Conservation (phyloP, 1,140 invertebrate genomes). For the Bombus balteatus region DNA sequence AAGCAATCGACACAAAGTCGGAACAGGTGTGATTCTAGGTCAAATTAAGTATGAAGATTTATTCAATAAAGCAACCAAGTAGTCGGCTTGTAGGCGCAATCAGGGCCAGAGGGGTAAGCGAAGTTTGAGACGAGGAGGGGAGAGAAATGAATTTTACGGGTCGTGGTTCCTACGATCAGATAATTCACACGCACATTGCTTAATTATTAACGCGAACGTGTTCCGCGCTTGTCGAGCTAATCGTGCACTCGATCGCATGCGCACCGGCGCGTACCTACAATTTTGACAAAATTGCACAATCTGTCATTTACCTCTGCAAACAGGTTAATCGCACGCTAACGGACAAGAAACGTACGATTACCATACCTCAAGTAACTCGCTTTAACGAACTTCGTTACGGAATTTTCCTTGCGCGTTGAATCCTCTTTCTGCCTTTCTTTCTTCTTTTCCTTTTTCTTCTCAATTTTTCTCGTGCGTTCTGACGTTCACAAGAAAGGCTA, state of each 20-base stretch:
- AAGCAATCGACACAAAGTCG: not conserved
- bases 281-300: constrained; percentile 49
- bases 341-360: not conserved
- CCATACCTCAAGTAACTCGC: not conserved
- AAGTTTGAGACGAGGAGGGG: not conserved
- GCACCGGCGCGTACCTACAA: constrained; percentile 30
- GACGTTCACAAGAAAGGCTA: not conserved
- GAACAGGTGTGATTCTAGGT: too few relatives aligned
- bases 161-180: constrained; percentile 52
- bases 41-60: not conserved
- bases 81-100: not conserved
- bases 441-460: not conserved
- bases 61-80: not conserved
- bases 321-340: constrained; percentile 47
- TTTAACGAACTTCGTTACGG: not conserved
- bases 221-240: constrained; percentile 50
- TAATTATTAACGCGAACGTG: constrained; percentile 40
- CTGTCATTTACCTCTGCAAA: constrained; percentile 47
- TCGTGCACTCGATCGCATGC: constrained; percentile 33
- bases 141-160: constrained; percentile 48
- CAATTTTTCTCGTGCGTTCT: not conserved
- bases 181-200: constrained; percentile 47
- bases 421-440: not conserved
- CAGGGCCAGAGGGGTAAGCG: not conserved
- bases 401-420: too few relatives aligned